Conservation (phyloP, 2,888 invertebrate species). For the Mamestra brassicae region DNA sequence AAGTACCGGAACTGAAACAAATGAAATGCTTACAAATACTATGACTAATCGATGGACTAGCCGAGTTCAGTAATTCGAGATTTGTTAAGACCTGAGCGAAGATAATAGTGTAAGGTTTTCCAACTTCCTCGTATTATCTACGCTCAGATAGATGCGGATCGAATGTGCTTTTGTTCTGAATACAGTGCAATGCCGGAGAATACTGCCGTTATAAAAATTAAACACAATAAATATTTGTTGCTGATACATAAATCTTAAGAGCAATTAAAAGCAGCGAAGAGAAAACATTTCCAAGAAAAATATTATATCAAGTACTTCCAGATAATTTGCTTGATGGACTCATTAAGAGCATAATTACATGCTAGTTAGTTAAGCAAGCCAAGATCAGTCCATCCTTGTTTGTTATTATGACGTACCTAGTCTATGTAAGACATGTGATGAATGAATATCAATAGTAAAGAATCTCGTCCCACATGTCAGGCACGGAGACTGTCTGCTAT, state of each 20-base stretch:
- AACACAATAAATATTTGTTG: constrained; percentile 19
- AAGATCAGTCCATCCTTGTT: constrained; percentile 34
- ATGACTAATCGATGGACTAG: constrained; percentile 43
- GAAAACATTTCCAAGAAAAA: constrained; percentile 29
- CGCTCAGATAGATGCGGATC: constrained; percentile 31
- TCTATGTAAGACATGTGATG: constrained; percentile 38
- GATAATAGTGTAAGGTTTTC: constrained; percentile 37
- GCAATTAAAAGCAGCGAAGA: constrained; percentile 23
- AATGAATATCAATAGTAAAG: constrained; percentile 46
- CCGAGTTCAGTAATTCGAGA: constrained; percentile 34
- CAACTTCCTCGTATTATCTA: constrained; percentile 32
- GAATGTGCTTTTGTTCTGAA: constrained; percentile 56
- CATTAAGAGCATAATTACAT: constrained; percentile 25
- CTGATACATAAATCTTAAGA: constrained; percentile 10
- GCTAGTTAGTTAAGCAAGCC: constrained; percentile 28
- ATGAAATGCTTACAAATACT: constrained; percentile 54
- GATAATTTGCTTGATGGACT: constrained; percentile 29
- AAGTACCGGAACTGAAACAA: constrained; percentile 55
- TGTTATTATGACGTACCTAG: constrained; percentile 31
- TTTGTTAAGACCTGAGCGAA: constrained; percentile 41
- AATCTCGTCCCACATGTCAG: constrained; percentile 42
- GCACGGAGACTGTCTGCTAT: constrained; percentile 31
- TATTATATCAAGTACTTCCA: constrained; percentile 21
- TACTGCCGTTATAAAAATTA: constrained; percentile 9
- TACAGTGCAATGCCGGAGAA: constrained; percentile 42